Base-by-base conservation (phyloP, 1,140 invertebrate genomes). In the Cotesia typhae region DNA sequence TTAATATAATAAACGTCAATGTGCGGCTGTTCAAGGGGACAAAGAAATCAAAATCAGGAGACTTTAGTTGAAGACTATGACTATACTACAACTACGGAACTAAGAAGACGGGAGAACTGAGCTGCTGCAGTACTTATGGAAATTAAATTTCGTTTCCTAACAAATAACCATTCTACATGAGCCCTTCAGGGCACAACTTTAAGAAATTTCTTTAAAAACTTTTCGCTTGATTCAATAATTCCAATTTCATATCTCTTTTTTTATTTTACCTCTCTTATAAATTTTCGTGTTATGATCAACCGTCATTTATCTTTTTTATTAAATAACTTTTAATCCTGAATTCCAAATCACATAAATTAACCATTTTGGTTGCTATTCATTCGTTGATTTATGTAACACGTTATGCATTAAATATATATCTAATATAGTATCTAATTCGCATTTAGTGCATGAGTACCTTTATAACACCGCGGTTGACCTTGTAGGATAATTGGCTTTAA, bases 61-160 rank as follows among this genome's bases (percentile, higher is more conserved):
- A 47, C 41, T 10, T 47, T 47, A 55, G n/a, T 55, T 55, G 53
- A 55, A 55, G 53, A 55, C 53, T 52, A n/a, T 52, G 2, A 52
- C 28, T 28, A 9, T 71, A 55, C 53, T 60, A 61, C 41, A 71
- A 66, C 55, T 70, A 41, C 52, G 28, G 57, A 4, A 61, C 17
- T 28, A 20, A 28, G 60, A 61, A 28, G 35, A 61, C 63, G 17
- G 10, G 41, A 47, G 5, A 47, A 47, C 41, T 20, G 37, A 36
- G 77, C 78, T 75, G 81, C 80, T 78, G 77, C 78, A 70, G 77
- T 81, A 81, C 81, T 84, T 82, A 84, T 83, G 81, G 81, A 83
- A 85, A 85, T 85, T 81, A 84, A 82, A 84, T 82, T 73, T 82
- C 77, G 72, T 75, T 78, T 79, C 76, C 75, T 71, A 74, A 67